These are phyloP conservation scores for Lepilemur ruficaudatus DNA, from an alignment of 2,797 vertebrate species.

Conservation along the genomic window DNA sequence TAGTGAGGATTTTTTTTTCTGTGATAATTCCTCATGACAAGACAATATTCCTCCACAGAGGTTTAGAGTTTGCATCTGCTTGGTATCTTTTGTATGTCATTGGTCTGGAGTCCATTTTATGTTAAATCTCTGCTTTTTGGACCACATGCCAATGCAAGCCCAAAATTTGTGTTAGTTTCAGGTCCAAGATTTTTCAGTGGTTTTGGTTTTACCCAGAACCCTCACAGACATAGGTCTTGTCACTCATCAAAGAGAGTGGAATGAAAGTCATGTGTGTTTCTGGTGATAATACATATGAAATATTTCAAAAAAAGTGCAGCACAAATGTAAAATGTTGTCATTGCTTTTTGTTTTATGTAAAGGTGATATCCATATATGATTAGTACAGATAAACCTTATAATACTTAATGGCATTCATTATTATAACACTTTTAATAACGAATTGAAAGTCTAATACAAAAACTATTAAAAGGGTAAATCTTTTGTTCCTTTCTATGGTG, in stretches of 20 bases:
- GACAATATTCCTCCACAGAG: background rate
- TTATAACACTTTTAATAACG: background rate
- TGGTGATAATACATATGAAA: background rate
- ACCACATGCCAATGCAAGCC: background rate
- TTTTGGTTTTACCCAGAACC: background rate
- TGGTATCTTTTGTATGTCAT: background rate
- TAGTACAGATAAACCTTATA: background rate
- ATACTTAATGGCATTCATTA: background rate
- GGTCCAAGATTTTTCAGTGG: background rate
- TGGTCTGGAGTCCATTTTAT: background rate
- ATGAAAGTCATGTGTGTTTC: background rate
- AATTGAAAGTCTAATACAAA: background rate
- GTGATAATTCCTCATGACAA: background rate
- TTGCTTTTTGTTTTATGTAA: conserved; percentile 9
- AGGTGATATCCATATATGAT: background rate
- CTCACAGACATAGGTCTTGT: background rate
- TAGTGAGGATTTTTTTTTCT: background rate
- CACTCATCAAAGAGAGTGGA: background rate
- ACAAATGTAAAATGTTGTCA: background rate
- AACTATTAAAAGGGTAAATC: background rate
- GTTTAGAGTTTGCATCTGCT: background rate
- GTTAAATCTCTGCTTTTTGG: background rate
- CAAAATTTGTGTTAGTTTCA: background rate
- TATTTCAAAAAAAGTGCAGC: background rate
- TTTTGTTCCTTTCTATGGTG: background rate